A percentile compares a stretch with the other conserved stretches of the same genome.
These are phyloP conservation scores for Puntigrus tetrazona DNA, from an alignment of 2,113 vertebrate genomes.

Conservation along the genomic window DNA sequence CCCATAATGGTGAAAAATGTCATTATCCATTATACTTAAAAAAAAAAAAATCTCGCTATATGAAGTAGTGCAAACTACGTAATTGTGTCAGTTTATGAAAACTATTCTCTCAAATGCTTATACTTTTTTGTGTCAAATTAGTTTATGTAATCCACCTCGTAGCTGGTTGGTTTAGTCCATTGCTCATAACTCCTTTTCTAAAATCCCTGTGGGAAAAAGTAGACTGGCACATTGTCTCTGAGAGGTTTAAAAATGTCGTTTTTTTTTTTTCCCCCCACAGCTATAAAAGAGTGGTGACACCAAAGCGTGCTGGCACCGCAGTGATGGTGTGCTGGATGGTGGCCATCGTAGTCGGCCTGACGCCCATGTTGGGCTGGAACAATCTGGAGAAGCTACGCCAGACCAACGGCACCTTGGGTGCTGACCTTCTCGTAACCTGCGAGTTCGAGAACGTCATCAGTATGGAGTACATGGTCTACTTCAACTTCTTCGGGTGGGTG, in stretches of 20 bases:
- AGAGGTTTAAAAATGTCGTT: background rate
- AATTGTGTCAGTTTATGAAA: background rate
- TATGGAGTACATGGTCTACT: slow-evolving; percentile 99
- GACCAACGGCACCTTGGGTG: slow-evolving; percentile 63
- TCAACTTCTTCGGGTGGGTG: slow-evolving; percentile 97
- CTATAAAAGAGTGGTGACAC: slow-evolving; percentile 89
- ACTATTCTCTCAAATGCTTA: background rate
- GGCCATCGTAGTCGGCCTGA: slow-evolving; percentile 88
- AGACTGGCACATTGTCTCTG: background rate
- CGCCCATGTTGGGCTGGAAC: slow-evolving; percentile 94
- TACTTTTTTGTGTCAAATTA: background rate
- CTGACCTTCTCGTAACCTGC: slow-evolving; percentile 77
- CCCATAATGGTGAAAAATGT: too few species aligned
- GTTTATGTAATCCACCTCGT: background rate
- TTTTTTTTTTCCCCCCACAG: slow-evolving; percentile 71
- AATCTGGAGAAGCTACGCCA: slow-evolving; percentile 74
- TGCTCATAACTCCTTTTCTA: background rate
- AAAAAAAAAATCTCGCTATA: background rate
- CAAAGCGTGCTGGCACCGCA: slow-evolving; percentile 80
- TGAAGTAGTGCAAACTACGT: background rate
- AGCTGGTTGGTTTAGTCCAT: background rate
- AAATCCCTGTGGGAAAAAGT: background rate
- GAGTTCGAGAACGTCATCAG: slow-evolving; percentile 93
- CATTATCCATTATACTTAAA: background rate
- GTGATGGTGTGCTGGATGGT: slow-evolving; percentile 90